phyloP scores from a whole-genome alignment of 2,797 vertebrate species.

The Arctocebus calabarensis region DNA sequence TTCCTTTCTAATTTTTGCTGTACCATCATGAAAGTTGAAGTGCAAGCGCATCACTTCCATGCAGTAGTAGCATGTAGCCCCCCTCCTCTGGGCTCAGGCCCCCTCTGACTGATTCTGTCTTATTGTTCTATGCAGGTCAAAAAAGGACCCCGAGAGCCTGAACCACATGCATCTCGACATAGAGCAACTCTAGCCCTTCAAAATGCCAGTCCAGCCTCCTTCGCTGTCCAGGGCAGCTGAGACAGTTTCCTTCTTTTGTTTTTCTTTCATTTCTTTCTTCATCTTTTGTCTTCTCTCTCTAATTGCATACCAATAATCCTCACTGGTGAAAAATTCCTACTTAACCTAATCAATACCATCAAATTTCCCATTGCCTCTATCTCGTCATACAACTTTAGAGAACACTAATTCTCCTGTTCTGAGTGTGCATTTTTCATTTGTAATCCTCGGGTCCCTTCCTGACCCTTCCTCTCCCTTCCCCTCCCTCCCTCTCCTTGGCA shows the following conservation, averaged over 20 bases:
- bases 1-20: background rate
- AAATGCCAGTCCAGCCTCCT: background rate
- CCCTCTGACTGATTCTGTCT: background rate
- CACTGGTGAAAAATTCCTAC: background rate
- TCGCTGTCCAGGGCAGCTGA: background rate
- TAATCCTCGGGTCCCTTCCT: background rate
- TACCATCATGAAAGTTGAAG: background rate
- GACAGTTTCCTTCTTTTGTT: background rate
- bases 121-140: background rate
- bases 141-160: background rate
- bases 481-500: background rate
- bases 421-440: background rate
- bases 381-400: background rate
- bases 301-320: background rate
- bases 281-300: background rate
- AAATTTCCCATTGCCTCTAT: background rate
- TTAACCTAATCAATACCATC: background rate
- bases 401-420: background rate
- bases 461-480: background rate
- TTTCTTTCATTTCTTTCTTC: background rate
- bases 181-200: background rate
- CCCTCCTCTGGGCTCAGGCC: accelerated
- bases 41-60: background rate
- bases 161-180: background rate
- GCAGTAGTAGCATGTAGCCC: background rate